These are phyloP conservation scores for Pleuronectes platessa DNA, from an alignment of 2,113 vertebrate species.

Conservation along the genomic window DNA sequence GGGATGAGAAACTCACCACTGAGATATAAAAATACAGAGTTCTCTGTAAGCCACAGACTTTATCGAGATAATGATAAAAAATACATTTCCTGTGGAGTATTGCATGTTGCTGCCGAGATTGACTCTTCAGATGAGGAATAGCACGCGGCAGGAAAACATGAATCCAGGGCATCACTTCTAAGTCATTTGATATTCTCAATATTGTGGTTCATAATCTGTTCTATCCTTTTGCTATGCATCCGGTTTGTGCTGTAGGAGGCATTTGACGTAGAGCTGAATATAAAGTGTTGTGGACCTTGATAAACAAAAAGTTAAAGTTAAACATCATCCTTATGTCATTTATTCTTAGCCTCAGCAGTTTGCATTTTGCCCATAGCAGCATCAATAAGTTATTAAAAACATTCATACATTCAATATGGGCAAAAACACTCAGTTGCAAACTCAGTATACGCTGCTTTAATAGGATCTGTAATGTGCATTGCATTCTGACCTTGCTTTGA, in stretches of 20 bases:
- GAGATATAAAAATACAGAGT: conserved; percentile 6
- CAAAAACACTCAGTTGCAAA: not conserved
- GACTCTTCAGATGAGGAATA: conserved; percentile 5
- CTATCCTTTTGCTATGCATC: not conserved
- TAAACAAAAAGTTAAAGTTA: not conserved
- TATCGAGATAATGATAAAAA: conserved; percentile 7
- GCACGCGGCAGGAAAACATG: not conserved
- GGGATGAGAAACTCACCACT: conserved; percentile 6
- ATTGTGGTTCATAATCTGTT: not conserved
- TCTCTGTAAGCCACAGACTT: conserved; percentile 1
- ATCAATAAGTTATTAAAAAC: not conserved
- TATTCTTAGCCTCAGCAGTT: not conserved
- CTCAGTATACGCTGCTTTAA: conserved; percentile 12
- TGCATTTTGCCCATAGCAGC: not conserved
- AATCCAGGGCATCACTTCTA: not conserved
- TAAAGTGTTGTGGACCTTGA: not conserved
- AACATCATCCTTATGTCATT: not conserved
- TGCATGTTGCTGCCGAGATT: conserved; percentile 3
- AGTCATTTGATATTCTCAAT: not conserved
- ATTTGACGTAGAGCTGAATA: not conserved
- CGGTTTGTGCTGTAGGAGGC: not conserved
- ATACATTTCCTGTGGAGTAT: not conserved
- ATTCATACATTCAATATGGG: too few species aligned
- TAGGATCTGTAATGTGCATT: conserved; percentile 22
- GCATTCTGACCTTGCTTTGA: not conserved